Evolutionary conservation across 2,113 vertebrate genomes (phyloP).

Genomic region (Hepsetus odoe): DNA sequence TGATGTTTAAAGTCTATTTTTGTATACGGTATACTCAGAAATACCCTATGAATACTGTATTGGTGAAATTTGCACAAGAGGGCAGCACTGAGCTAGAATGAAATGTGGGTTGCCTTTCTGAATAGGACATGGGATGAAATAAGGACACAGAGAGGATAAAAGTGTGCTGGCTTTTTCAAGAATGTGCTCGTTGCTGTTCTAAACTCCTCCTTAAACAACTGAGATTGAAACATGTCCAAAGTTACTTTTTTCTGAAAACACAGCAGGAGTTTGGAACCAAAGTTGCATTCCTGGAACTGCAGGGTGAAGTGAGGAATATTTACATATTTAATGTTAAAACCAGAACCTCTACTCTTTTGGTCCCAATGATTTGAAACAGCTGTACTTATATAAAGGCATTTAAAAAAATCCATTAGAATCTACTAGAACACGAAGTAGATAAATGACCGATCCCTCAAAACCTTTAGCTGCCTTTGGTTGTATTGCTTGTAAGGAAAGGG

Average conservation of each 20-base stretch:
- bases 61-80: conserved; percentile 10
- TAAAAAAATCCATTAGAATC: not conserved
- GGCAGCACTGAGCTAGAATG: conserved; percentile 15
- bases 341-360: too few species aligned
- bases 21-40: too few species aligned
- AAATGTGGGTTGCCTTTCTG: not conserved
- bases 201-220: not conserved
- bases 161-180: not conserved
- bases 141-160: not conserved
- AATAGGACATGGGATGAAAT: not conserved
- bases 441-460: not conserved
- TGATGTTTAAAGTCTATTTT: too few species aligned
- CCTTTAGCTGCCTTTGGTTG: not conserved
- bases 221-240: too few species aligned
- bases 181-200: not conserved
- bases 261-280: not conserved
- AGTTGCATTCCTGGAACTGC: not conserved
- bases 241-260: too few species aligned
- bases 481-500: not conserved
- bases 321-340: not conserved
- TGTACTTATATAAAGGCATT: not conserved
- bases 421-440: not conserved
- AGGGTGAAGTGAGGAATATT: not conserved
- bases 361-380: not conserved
- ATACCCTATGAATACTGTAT: not conserved